Evolutionary conservation across 2,888 invertebrate genomes (phyloP).

Genomic region (Amblyteles armatorius): DNA sequence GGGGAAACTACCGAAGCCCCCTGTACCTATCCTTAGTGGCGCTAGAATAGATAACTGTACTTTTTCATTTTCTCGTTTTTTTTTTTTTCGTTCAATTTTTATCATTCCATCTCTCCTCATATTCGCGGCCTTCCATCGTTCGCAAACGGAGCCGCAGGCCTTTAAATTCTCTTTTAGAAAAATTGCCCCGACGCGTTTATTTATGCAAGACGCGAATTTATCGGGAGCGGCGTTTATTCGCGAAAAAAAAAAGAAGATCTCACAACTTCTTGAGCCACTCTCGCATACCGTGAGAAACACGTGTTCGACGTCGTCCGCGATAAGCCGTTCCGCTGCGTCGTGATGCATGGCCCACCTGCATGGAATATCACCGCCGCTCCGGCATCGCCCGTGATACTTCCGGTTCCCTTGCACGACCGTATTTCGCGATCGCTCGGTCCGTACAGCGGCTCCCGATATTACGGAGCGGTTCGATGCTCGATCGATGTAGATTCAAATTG

Average conservation of each 20-base stretch:
- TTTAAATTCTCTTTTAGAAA: conserved; percentile 21
- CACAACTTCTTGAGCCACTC: conserved; percentile 2
- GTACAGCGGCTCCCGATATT: conserved; percentile 10
- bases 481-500: conserved; percentile 46
- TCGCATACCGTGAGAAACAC: conserved; percentile 12
- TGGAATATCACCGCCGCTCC: not conserved
- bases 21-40: conserved; percentile 35
- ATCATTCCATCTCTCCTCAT: not conserved
- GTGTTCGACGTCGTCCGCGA: conserved; percentile 31
- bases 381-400: not conserved
- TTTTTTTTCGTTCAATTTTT: not conserved
- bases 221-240: not conserved
- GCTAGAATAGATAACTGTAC: conserved; percentile 37
- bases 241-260: not conserved
- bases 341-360: conserved; percentile 16
- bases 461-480: conserved; percentile 3
- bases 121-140: not conserved
- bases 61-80: not conserved
- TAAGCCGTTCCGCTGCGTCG: conserved; percentile 1
- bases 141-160: not conserved
- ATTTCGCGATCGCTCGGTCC: conserved; percentile 6
- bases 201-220: conserved; percentile 10
- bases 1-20: conserved; percentile 27
- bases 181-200: not conserved
- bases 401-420: not conserved